Conservation (phyloP, 1,140 invertebrate species). For the Trichomalopsis sarcophagae region DNA sequence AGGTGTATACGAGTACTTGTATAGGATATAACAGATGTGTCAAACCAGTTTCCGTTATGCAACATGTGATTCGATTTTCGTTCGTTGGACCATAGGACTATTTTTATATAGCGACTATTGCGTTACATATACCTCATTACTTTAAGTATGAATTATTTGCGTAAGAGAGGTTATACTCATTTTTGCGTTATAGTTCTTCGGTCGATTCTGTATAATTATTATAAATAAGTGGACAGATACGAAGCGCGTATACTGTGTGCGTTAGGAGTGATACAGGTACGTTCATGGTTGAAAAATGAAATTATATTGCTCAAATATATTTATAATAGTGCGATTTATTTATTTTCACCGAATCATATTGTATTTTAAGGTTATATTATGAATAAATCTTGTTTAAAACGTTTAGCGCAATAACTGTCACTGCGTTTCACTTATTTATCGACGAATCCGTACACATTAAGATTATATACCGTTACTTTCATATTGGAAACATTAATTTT, state of each 20-base stretch:
- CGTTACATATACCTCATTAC: constrained; percentile 6
- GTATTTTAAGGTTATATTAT: constrained; percentile 26
- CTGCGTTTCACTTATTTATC: constrained; percentile 9
- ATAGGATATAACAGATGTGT: too few species aligned
- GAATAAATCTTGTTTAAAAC: constrained; percentile 45
- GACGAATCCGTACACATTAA: too few species aligned
- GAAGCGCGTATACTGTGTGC: neutral
- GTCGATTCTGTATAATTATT: neutral
- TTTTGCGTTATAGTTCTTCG: neutral
- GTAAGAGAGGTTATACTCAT: neutral
- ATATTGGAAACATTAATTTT: neutral
- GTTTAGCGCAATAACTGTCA: neutral
- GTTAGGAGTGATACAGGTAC: constrained; percentile 15
- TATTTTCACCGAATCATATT: constrained; percentile 34
- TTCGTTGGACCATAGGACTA: neutral
- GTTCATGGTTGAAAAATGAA: constrained; percentile 15
- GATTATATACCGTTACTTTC: constrained; percentile 11
- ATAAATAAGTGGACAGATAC: neutral
- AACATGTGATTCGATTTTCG: neutral
- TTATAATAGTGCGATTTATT: constrained; percentile 30
- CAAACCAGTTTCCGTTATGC: too few species aligned
- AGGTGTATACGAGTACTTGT: neutral
- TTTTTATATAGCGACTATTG: constrained; percentile 1
- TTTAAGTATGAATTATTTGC: neutral
- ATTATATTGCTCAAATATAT: constrained; percentile 49